Percentiles rank a stretch among this genome's conserved stretches.
phyloP scores from a whole-genome alignment of 2,797 vertebrate genomes.

The Ctenopoma kingsleyae region DNA sequence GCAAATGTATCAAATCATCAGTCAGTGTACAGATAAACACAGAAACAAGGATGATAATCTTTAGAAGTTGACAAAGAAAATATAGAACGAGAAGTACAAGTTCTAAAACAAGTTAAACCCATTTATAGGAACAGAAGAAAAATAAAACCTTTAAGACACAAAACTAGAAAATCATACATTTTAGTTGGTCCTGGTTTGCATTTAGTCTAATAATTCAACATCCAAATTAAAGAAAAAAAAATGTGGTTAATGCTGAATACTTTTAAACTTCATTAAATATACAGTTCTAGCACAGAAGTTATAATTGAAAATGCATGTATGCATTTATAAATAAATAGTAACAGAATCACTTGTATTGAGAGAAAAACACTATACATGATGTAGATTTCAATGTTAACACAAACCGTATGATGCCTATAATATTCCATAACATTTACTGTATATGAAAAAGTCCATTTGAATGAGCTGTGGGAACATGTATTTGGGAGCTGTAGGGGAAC shows the following conservation, averaged over 20 bases:
- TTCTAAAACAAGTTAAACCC: constrained; percentile 52
- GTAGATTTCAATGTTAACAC: constrained; percentile 60
- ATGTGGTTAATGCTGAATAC: constrained; percentile 30
- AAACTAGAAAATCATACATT: constrained; percentile 46
- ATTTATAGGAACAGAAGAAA: constrained; percentile 54
- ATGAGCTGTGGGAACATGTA: constrained; percentile 2
- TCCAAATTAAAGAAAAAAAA: constrained; percentile 6
- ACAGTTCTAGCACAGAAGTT: constrained; percentile 62
- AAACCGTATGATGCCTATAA: constrained; percentile 40
- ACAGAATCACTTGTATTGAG: constrained; percentile 58
- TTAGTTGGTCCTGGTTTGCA: constrained; percentile 60
- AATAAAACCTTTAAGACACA: constrained; percentile 30
- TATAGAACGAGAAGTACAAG: constrained; percentile 39
- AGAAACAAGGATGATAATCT: constrained; percentile 36
- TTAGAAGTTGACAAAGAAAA: constrained; percentile 40
- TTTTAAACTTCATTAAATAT: constrained; percentile 46
- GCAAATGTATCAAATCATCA: constrained; percentile 54
- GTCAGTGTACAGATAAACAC: constrained; percentile 49
- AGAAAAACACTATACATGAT: constrained; percentile 60
- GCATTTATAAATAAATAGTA: constrained; percentile 78
- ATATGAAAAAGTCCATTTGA: constrained; percentile 27
- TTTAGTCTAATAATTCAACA: constrained; percentile 26
- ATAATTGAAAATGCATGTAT: constrained; percentile 49
- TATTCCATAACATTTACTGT: constrained; percentile 8
- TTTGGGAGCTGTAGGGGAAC: constrained; percentile 6